These are phyloP conservation scores for Tupaia chinensis DNA, from an alignment of 2,113 vertebrate species.

Conservation along the genomic window DNA sequence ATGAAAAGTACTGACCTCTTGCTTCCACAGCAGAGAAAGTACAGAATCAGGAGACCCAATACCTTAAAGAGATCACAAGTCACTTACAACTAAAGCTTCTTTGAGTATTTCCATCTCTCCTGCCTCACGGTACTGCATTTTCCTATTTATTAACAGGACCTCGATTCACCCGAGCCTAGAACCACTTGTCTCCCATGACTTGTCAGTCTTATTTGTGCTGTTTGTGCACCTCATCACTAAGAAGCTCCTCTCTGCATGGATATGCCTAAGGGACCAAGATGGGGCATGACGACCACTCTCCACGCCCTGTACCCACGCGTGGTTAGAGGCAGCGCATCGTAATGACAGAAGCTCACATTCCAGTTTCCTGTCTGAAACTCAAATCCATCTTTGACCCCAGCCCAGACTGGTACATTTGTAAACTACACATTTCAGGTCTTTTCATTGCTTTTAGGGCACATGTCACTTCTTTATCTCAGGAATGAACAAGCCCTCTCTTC, in stretches of 20 bases:
- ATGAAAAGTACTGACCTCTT: conserved; percentile 85
- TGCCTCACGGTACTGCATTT: not conserved
- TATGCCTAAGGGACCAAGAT: not conserved
- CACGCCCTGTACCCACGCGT: not conserved
- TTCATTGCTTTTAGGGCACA: conserved; percentile 41
- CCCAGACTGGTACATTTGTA: not conserved
- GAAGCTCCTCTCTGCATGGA: not conserved
- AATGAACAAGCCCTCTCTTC: conserved; percentile 44
- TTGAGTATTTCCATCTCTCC: not conserved
- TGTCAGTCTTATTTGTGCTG: conserved; percentile 27
- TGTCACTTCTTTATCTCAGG: not conserved
- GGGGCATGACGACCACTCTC: not conserved
- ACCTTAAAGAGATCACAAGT: conserved; percentile 1
- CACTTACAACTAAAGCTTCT: conserved; percentile 49
- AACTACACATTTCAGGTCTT: conserved; percentile 20
- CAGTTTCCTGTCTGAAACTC: conserved; percentile 44
- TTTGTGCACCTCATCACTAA: conserved; percentile 30
- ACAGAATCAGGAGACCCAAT: conserved; percentile 78
- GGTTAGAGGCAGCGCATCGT: not conserved
- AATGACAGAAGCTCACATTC: conserved; percentile 30
- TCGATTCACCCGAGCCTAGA: not conserved
- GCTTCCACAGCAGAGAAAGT: conserved; percentile 79
- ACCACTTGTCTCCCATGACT: not conserved
- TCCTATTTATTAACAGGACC: not conserved
- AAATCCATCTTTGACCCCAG: not conserved